A percentile compares a stretch with the other conserved stretches of the same genome.
Conservation (phyloP, 2,888 invertebrate species). For the Tortricodes alternella region DNA sequence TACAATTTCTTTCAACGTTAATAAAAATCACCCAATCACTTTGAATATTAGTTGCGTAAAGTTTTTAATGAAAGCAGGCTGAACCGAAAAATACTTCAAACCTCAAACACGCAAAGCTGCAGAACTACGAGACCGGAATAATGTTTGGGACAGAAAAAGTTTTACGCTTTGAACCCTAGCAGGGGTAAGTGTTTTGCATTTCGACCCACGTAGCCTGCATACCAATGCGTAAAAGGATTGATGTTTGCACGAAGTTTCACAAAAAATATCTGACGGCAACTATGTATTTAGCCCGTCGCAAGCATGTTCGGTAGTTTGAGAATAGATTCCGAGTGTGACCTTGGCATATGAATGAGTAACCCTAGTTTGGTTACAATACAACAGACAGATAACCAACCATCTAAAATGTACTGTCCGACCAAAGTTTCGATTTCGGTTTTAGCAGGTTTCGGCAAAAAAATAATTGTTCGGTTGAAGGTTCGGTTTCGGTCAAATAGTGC, state of each 20-base stretch:
- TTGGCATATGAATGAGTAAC: conserved; percentile 3
- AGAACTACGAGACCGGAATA: conserved; percentile 80
- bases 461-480: too few relatives aligned
- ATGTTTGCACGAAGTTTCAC: conserved; percentile 59
- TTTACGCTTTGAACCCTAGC: conserved; percentile 77
- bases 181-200: conserved; percentile 81
- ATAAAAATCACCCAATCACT: conserved; percentile 67
- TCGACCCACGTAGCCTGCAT: conserved; percentile 72
- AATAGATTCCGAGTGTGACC: conserved; percentile 13
- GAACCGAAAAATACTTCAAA: conserved; percentile 74
- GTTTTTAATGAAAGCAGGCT: conserved; percentile 75
- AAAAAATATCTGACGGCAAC: conserved; percentile 39
- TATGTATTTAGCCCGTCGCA: conserved; percentile 29
- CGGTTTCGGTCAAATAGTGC: too few relatives aligned
- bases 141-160: conserved; percentile 79
- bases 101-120: conserved; percentile 77
- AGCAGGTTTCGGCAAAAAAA: too few relatives aligned
- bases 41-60: conserved; percentile 65
- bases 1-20: conserved; percentile 46
- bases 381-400: neutral
- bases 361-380: neutral
- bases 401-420: neutral
- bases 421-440: too few relatives aligned
- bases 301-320: conserved; percentile 14
- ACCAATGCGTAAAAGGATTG: conserved; percentile 78